Base-by-base conservation (phyloP, 2,888 invertebrate genomes). In the Trichogramma dendrolimi region DNA sequence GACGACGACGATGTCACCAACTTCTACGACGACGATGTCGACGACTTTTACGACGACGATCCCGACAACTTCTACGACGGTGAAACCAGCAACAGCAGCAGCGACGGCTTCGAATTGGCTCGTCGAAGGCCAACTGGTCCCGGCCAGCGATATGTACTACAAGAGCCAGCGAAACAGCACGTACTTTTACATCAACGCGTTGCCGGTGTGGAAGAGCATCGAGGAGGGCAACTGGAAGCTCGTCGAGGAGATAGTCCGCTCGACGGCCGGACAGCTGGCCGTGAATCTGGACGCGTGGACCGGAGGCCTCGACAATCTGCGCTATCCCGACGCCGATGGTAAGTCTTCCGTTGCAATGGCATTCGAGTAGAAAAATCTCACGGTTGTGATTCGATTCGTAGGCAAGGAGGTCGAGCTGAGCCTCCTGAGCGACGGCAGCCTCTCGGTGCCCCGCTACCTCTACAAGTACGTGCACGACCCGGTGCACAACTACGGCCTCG, bases 381-480 rank as follows among this genome's bases (percentile, higher is more conserved):
- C n/a, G 6, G 10, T 4, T 4, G 2, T 6, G 47, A 11, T 11
- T 11, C 10, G n/a, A 11, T 11, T 11, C 11, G 4, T 0, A 10
- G 27, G 10, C 10, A 51, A 10, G 10, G 14, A 5, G n/a, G 40
- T 5, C 40, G 8, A 39, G 5, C 8, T 5, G n/a, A 10, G 8
- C 41, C n/a, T 42, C 3, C n/a, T 40, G n/a, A 10, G 5, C 40
- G 10, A 51, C 38, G 40, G 38, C 38, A 5, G 4, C 8, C n/a
- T 86, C 53, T 84, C 85, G 0, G 83, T 85, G 6, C 86, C 86
- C 1, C 79, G 78, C 67, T 63, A 83, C 39, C 84, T 80, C 67
- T 87, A 85, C 82, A 86, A 85, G 70, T 83, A 87, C 5, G 81
- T 84, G 0, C 83, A 85, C 70, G 84, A 87, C 61, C 78, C 81